These are phyloP conservation scores for Rhamnusium bicolor DNA, from an alignment of 2,888 invertebrate genomes.

Conservation along the genomic window DNA sequence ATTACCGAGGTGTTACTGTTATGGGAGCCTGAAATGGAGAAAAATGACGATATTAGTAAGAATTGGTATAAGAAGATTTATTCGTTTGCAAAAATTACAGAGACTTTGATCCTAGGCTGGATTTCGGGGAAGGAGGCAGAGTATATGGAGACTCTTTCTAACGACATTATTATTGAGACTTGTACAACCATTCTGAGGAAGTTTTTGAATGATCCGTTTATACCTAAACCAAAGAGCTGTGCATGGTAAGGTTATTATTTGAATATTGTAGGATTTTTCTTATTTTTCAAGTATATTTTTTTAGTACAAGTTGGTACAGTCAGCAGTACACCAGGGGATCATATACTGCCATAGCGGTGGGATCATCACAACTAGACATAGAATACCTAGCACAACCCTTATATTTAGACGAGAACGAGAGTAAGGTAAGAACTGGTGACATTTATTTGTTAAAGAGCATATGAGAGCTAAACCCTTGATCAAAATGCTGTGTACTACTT, in stretches of 20 bases:
- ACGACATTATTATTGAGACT: conserved; percentile 82
- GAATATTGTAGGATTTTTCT: too few species aligned
- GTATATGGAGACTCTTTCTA: conserved; percentile 89
- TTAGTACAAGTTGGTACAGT: conserved; percentile 90
- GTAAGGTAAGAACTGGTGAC: conserved; percentile 59
- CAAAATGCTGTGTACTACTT: too few species aligned
- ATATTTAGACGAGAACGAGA: conserved; percentile 80
- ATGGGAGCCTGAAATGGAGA: conserved; percentile 81
- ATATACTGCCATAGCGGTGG: conserved; percentile 92
- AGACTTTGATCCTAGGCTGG: conserved; percentile 91
- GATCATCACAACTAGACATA: conserved; percentile 90
- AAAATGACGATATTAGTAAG: conserved; percentile 75
- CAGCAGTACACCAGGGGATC: conserved; percentile 90
- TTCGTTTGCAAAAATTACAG: conserved; percentile 92
- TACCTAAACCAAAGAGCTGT: conserved; percentile 90
- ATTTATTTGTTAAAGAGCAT: too few species aligned
- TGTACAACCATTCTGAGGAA: conserved; percentile 89
- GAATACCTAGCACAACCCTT: conserved; percentile 90
- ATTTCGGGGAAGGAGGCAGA: conserved; percentile 92
- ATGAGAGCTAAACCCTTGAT: too few species aligned
- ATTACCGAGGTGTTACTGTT: conserved; percentile 90
- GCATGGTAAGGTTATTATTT: conserved; percentile 89
- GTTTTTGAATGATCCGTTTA: conserved; percentile 92
- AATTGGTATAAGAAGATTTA: conserved; percentile 95
- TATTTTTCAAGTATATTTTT: too few species aligned